A percentile compares a stretch with the other conserved stretches of the same genome.
Evolutionary conservation across 2,888 invertebrate species (phyloP).

Genomic region (Stenodera caucasica): DNA sequence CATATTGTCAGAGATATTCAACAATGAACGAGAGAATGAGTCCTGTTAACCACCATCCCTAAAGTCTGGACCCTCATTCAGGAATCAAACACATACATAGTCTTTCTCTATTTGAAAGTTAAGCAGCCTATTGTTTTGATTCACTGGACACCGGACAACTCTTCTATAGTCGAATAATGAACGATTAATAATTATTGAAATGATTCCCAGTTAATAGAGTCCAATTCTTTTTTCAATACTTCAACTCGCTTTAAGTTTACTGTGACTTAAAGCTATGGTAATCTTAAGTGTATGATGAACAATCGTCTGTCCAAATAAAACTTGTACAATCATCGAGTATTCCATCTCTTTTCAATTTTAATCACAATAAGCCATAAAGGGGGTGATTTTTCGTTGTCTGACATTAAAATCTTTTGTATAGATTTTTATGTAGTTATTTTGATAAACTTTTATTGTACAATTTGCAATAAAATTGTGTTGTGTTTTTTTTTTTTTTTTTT

Average conservation of each 20-base stretch:
- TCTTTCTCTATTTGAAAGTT: neutral
- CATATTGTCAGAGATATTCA: conserved; percentile 27
- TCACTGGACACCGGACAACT: neutral
- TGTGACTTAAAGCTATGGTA: too few species aligned
- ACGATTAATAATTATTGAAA: too few species aligned
- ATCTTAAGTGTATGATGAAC: too few species aligned
- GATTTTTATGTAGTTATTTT: neutral
- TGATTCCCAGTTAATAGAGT: too few species aligned
- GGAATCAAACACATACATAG: neutral
- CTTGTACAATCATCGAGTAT: too few species aligned
- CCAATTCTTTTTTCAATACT: too few species aligned
- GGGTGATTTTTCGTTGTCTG: neutral
- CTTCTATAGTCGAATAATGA: neutral
- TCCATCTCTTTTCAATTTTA: neutral
- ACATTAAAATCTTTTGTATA: neutral
- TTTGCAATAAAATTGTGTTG: neutral
- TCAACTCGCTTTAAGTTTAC: too few species aligned
- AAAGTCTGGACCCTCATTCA: conserved; percentile 22
- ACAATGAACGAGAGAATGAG: conserved; percentile 23
- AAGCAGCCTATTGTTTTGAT: conserved; percentile 1
- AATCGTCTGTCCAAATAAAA: too few species aligned
- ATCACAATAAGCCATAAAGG: neutral
- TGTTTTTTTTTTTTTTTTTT: too few species aligned
- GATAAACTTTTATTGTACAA: neutral
- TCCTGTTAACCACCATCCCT: conserved; percentile 4